Base-by-base conservation (phyloP, 2,113 vertebrate species). In the Poecilia latipinna region DNA sequence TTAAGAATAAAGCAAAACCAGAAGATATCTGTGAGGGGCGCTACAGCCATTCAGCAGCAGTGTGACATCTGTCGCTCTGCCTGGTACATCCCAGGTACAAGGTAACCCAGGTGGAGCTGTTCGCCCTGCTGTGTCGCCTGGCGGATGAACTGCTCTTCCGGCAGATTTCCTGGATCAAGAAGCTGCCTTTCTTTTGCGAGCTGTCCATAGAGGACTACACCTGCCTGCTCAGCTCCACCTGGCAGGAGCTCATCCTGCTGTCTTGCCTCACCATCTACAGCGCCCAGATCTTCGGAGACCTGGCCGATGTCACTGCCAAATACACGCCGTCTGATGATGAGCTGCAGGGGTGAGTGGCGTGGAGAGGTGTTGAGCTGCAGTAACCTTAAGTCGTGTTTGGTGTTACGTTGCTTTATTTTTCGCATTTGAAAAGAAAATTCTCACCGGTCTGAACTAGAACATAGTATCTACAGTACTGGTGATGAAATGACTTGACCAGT, bases 161-260 rank as follows among this genome's bases (percentile, higher is more conserved):
- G 48, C 98, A 99, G 94, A 99, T 99, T 88, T 96, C 96, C 76
- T 99, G 98, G 98, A 97, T 99, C 90, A 99, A 99, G 95, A 98
- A 98, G 94, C 95, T 99, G 91, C 98, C 98, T 0, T 99, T 99
- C 93, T 99, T 99, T 95, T 97, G 96, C 0, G 97, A 99, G 74
- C 96, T 99, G 77, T 97, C 97, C 93, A 98, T 99, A 87, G 97
- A 99, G 89, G 98, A 99, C 95, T 99, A 97, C 94, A 99, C 98
- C 66, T 98, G 98, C 87, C 96, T 99, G 88, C 94, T 99, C 80
- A 97, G 97, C 90, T 97, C 97, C 61, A 99, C 97, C 0, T 99
- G 98, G 98, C 98, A 98, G 94, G 97, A 99, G 92, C 94, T 99
- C 78, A 96, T 98, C 91, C 95, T 99, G 85, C 96, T 99, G 8